Conservation (phyloP, 2,797 vertebrate species). For the Acanthis flammea region DNA sequence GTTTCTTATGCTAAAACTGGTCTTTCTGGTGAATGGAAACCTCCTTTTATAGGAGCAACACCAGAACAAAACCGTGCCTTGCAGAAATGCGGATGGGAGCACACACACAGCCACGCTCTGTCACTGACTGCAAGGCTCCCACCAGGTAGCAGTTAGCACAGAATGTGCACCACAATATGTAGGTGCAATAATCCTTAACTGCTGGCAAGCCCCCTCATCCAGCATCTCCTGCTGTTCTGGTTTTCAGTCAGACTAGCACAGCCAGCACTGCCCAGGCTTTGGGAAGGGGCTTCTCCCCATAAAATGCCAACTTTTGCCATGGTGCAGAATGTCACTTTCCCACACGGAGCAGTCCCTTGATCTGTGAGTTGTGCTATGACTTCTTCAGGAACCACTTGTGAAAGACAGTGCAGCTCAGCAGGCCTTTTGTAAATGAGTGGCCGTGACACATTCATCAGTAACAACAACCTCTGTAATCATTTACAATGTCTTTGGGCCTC, state of each 20-base stretch:
- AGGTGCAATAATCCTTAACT: not conserved
- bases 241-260: not conserved
- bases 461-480: conserved; percentile 36
- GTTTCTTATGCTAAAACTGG: not conserved
- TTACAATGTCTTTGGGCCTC: conserved; percentile 18
- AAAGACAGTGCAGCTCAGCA: conserved; percentile 12
- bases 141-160: not conserved
- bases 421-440: conserved; percentile 10
- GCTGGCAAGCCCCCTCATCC: not conserved
- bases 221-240: not conserved
- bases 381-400: not conserved
- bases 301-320: not conserved
- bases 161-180: not conserved
- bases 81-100: not conserved
- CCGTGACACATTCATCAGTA: not conserved
- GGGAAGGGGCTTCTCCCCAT: not conserved
- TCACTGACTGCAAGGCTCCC: rapidly evolving
- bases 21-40: not conserved
- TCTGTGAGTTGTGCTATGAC: not conserved
- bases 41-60: not conserved
- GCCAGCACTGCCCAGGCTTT: not conserved
- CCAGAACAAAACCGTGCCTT: not conserved
- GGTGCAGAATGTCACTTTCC: not conserved
- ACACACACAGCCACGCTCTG: not conserved
- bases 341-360: not conserved